Base-by-base conservation (phyloP, 1,140 invertebrate species). In the Portunus trituberculatus region DNA sequence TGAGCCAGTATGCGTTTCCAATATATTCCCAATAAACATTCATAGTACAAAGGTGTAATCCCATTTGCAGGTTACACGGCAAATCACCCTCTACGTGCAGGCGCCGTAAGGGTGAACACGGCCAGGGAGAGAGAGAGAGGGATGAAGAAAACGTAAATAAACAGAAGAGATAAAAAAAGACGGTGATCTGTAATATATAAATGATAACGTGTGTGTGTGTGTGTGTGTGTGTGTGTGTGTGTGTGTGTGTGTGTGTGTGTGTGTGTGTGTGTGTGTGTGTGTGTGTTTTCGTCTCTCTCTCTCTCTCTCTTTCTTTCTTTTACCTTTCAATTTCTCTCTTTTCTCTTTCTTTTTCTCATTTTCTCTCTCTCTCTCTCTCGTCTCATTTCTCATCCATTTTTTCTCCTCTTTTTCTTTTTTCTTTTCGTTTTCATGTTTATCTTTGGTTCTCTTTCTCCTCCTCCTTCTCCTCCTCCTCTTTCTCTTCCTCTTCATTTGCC, bases 141-240 rank as follows among this genome's bases (percentile, higher is more conserved):
- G 67, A 1, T 76, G 25, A 76, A 8, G 52, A 59, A 59, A 59
- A 59, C 52, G 12, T 10, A 10, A 20, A 59, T 14, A 59, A 59
- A 59, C 39, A 39, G 1, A 6, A n/a, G 0, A 1, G 20, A n/a
- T 76, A 76, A 76, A 25, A 76, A n/a, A 20, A 25, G n/a, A 2
- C 6, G 39, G 39, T 39, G 67, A 76, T 76, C 2, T 7, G n/a
- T 76, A 76, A 76, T 88, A 29, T 32, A 46, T 88, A n/a, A 45
- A 28, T 31, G 86, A 45, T 39, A 45, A 88, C 45, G 28, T n/a
- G 28, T 88, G 86, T 88, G 86, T 88, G 86, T 88, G 86, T 88
- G 86, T 88, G 86, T 88, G 86, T 88, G 86, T 88, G 86, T 88
- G 86, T 88, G 86, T 88, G 86, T 88, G 86, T 88, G 86, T 88